Conservation (phyloP, 2,888 invertebrate species). For the Tipula lateralis region DNA sequence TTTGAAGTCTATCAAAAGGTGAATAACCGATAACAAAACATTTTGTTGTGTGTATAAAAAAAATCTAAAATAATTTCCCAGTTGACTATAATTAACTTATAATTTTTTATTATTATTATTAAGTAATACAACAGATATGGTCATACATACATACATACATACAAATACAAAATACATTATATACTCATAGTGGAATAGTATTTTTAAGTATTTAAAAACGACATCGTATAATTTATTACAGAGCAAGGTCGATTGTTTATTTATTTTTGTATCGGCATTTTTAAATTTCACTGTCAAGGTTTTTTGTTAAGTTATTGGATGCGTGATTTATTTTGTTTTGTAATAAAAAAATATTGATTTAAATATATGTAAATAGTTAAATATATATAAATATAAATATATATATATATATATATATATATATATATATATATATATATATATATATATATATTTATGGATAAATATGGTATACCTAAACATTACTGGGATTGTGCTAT, state of each 20-base stretch:
- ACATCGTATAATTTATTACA: conserved; percentile 28
- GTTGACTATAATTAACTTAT: not conserved
- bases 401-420: not conserved
- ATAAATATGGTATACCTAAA: no score
- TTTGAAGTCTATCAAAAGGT: not conserved
- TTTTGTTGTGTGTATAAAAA: not conserved
- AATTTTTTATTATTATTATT: not conserved
- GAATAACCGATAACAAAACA: not conserved
- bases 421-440: no score
- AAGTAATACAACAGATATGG: not conserved
- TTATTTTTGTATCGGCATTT: conserved; percentile 24
- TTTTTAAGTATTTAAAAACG: conserved; percentile 21
- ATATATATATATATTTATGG: no score
- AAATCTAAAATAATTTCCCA: not conserved
- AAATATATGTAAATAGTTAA: not conserved
- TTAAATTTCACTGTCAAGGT: conserved; percentile 20
- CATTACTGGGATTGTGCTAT: no score
- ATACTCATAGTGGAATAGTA: not conserved
- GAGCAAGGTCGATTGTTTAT: conserved; percentile 27
- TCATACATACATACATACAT: not conserved
- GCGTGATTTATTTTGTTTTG: conserved; percentile 25
- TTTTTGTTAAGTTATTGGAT: conserved; percentile 20
- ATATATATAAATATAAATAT: not conserved
- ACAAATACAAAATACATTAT: not conserved
- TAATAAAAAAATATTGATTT: not conserved